Evolutionary conservation across 2,797 vertebrate genomes (phyloP), one percentile per base, ranked within the genome.

Genomic region (Malacoctenus gilli): DNA sequence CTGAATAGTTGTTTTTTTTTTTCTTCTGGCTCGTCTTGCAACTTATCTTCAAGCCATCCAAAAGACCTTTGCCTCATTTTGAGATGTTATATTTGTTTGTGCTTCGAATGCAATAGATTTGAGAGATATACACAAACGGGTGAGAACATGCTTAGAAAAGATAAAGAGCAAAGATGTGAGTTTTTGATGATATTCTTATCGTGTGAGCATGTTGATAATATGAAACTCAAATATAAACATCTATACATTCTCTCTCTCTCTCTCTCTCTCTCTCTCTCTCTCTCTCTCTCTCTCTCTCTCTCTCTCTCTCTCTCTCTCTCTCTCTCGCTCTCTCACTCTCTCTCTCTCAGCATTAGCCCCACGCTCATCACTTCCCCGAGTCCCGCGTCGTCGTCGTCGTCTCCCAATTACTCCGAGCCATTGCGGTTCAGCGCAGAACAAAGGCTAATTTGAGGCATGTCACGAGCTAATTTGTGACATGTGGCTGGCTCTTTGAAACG

Each of bases 361-460:
- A 52, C 62, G 46, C 69, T 79, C 80, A 72, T 79, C 78, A 42
- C 57, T 56, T 68, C 65, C 40, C 74, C 70, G n/a, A 46, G 44
- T 72, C 68, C 83, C 75, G 80, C 79, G 80, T 85, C 79, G 72
- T 58, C 79, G 80, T 85, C 79, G 72, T 58, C 75, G 71, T 81
- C 72, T 74, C 71, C 75, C 79, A 81, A 77, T 89, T 85, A 80
- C 70, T 68, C 60, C n/a, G 67, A 81, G 77, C 75, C 81, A 59
- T 35, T 48, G 68, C 64, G 79, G 84, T 83, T 89, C 81, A 81
- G 14, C 10, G 59, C 63, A 53, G 82, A 85, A 88, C 83, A 86
- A 87, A 87, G 82, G 80, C 84, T 87, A 83, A 88, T 90, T 82
- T 74, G 74, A 85, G 68, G 75, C 83, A 80, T 85, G 82, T 87